Conservation (phyloP, 2,797 vertebrate species). For the Echeneis naucrates region DNA sequence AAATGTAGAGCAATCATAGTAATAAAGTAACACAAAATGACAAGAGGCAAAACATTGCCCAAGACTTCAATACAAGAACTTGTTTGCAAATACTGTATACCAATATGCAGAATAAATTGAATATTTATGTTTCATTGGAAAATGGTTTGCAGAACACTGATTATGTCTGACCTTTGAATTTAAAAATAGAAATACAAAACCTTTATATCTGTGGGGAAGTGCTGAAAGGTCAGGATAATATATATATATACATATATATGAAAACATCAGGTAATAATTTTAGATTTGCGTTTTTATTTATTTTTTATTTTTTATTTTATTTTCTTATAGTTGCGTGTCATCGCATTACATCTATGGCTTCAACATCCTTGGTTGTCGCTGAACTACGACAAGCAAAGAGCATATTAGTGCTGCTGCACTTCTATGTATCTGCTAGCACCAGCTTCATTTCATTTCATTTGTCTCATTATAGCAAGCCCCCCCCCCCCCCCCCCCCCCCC, state of each 20-base stretch:
- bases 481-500: too few relatives aligned
- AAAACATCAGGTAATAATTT: too few relatives aligned
- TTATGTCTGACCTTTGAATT: background rate
- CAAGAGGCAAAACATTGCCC: background rate
- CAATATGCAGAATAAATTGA: background rate
- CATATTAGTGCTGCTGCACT: slow-evolving; percentile 31
- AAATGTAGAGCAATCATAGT: background rate
- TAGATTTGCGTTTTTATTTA: too few relatives aligned
- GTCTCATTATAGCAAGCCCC: slow-evolving; percentile 60
- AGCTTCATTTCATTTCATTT: too few relatives aligned
- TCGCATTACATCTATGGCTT: background rate
- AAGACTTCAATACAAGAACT: background rate
- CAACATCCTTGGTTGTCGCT: slow-evolving; percentile 25
- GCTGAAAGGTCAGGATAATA: background rate
- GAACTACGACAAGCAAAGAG: slow-evolving; percentile 7
- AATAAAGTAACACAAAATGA: background rate
- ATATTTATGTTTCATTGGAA: background rate
- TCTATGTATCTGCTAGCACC: slow-evolving; percentile 53
- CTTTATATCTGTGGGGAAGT: background rate
- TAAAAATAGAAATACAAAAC: background rate
- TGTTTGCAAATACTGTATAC: background rate
- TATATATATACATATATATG: too few relatives aligned
- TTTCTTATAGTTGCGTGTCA: background rate
- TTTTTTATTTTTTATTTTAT: too few relatives aligned
- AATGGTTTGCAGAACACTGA: background rate